Evolutionary conservation across 2,888 invertebrate genomes (phyloP).

Genomic region (Apodemia mormo): DNA sequence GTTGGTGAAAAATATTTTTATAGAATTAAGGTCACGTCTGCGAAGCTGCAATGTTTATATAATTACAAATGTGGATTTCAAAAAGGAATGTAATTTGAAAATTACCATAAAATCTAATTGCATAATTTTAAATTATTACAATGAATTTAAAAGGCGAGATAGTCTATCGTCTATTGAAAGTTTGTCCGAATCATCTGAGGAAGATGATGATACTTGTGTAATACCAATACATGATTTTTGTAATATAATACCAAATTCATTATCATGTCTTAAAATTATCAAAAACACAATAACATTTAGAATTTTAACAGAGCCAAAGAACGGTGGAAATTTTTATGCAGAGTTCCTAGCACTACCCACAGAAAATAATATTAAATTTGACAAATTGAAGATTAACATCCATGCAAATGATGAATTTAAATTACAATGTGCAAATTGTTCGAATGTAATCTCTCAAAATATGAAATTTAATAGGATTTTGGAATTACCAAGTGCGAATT

Average conservation of each 20-base stretch:
- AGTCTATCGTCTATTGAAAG: constrained; percentile 75
- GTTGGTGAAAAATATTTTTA: constrained; percentile 77
- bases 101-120: constrained; percentile 71
- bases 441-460: constrained; percentile 69
- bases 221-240: constrained; percentile 69
- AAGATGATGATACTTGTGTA: constrained; percentile 59
- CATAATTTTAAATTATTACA: constrained; percentile 69
- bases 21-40: constrained; percentile 82
- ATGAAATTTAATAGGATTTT: constrained; percentile 81
- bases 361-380: constrained; percentile 44
- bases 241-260: constrained; percentile 73
- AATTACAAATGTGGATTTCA: constrained; percentile 68
- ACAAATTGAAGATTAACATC: constrained; percentile 56
- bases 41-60: constrained; percentile 83
- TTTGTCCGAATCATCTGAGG: constrained; percentile 67
- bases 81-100: constrained; percentile 69
- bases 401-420: constrained; percentile 52
- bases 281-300: constrained; percentile 72
- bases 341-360: constrained; percentile 56
- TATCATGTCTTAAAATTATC: constrained; percentile 75
- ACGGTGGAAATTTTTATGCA: constrained; percentile 72
- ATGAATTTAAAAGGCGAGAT: constrained; percentile 56
- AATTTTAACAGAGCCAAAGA: constrained; percentile 69
- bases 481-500: constrained; percentile 82
- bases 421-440: constrained; percentile 66